Evolutionary conservation across 2,888 invertebrate species (phyloP).

Genomic region (Neelides folsomi): DNA sequence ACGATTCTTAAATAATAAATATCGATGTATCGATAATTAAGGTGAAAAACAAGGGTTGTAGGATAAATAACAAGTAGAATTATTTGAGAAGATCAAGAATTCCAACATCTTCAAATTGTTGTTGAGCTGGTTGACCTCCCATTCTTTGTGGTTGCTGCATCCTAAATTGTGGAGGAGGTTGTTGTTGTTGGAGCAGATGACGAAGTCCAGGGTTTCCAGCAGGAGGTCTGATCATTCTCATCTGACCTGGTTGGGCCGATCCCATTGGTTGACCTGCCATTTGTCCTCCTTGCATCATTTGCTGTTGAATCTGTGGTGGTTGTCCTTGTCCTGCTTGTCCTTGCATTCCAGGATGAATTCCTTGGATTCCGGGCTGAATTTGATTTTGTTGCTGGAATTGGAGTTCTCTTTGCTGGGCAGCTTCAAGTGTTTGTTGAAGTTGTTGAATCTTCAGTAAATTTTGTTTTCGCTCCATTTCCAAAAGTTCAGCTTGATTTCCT

Average conservation of each 20-base stretch:
- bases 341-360: constrained; percentile 3
- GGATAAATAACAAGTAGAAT: too few relatives aligned
- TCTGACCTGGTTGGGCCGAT: constrained; percentile 42
- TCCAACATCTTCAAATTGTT: constrained; percentile 44
- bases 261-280: constrained; percentile 48
- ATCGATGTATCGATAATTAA: too few relatives aligned
- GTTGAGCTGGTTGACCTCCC: constrained; percentile 54
- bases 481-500: constrained; percentile 10
- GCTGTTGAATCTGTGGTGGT: constrained; percentile 23
- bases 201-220: constrained; percentile 56
- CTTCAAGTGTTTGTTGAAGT: constrained; percentile 61
- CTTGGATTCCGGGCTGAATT: neutral
- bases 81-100: constrained; percentile 42
- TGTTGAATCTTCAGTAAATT: constrained; percentile 65
- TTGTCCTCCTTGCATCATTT: constrained; percentile 50
- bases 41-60: too few relatives aligned
- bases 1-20: too few relatives aligned
- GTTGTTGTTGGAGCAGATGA: constrained; percentile 58
- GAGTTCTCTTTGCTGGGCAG: constrained; percentile 62
- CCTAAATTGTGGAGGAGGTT: constrained; percentile 16
- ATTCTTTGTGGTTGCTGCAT: constrained; percentile 19
- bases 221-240: constrained; percentile 55
- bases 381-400: constrained; percentile 43
- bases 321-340: constrained; percentile 9
- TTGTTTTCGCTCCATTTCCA: constrained; percentile 58